Percentiles rank a stretch among this genome's conserved stretches.
Evolutionary conservation across 2,888 invertebrate species (phyloP).

Genomic region (Zygothrica quintamaculata): DNA sequence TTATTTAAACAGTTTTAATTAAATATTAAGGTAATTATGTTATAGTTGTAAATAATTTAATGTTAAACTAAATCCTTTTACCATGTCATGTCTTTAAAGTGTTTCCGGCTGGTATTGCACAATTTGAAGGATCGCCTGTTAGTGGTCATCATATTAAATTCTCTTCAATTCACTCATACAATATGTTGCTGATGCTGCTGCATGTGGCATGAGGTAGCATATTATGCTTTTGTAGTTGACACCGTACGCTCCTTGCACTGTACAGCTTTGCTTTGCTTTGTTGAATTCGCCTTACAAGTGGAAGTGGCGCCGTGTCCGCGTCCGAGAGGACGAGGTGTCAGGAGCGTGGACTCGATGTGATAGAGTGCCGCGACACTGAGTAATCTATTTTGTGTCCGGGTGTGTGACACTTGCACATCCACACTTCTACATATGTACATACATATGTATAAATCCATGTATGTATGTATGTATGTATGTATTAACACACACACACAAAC

Average conservation of each 20-base stretch:
- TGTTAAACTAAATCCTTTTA: too few relatives aligned
- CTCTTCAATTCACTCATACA: not conserved
- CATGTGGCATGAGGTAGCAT: conserved; percentile 7
- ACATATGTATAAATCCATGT: not conserved
- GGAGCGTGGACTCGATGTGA: conserved; percentile 53
- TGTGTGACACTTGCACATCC: conserved; percentile 33
- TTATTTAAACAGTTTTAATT: too few relatives aligned
- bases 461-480: not conserved
- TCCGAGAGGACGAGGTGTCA: conserved; percentile 17
- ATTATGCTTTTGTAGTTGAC: not conserved
- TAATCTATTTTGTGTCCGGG: conserved; percentile 74
- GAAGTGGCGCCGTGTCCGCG: conserved; percentile 25
- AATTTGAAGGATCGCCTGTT: not conserved
- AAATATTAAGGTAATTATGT: too few relatives aligned
- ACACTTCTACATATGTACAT: not conserved
- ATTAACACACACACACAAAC: conserved; percentile 1
- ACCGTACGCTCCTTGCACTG: too few relatives aligned
- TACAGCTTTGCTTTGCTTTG: conserved; percentile 10
- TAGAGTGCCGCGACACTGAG: conserved; percentile 76
- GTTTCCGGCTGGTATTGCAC: too few relatives aligned
- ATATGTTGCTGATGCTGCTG: conserved; percentile 8
- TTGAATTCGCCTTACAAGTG: conserved; percentile 35
- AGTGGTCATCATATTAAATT: conserved; percentile 1
- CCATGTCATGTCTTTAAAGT: too few relatives aligned
- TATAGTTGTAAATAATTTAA: too few relatives aligned